phyloP scores from a whole-genome alignment of 2,113 vertebrate species.

The Notothenia rossii region DNA sequence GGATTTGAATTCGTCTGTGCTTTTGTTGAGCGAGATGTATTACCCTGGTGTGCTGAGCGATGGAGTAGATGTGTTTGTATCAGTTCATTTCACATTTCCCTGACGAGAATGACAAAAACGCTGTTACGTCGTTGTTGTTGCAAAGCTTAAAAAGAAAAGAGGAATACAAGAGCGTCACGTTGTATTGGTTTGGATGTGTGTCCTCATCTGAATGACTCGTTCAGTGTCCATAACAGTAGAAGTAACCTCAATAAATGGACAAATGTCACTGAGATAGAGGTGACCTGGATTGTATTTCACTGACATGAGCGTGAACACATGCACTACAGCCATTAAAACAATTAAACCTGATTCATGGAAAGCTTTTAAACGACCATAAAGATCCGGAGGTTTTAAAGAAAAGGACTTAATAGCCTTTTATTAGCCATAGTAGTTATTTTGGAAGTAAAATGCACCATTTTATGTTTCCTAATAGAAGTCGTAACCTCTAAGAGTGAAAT shows the following conservation, averaged over 20 bases:
- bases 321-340: slow-evolving; percentile 38
- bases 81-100: slow-evolving; percentile 48
- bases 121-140: not conserved
- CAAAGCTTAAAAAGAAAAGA: slow-evolving; percentile 15
- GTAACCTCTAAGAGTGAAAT: slow-evolving; percentile 17
- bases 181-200: not conserved
- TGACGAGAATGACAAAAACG: slow-evolving; percentile 49
- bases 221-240: not conserved
- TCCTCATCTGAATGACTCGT: not conserved
- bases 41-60: slow-evolving; percentile 50
- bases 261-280: slow-evolving; percentile 2
- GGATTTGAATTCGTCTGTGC: slow-evolving; percentile 64
- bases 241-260: not conserved
- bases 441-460: slow-evolving; percentile 15
- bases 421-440: slow-evolving; percentile 32
- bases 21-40: slow-evolving; percentile 56
- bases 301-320: slow-evolving; percentile 5
- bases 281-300: slow-evolving; percentile 38
- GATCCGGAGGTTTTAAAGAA: slow-evolving; percentile 43
- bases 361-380: slow-evolving; percentile 56
- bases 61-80: slow-evolving; percentile 47
- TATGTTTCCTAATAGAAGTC: slow-evolving; percentile 21
- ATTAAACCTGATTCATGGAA: slow-evolving; percentile 55
- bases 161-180: not conserved
- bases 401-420: slow-evolving; percentile 32